Evolutionary conservation across 2,113 vertebrate genomes (phyloP).

Genomic region (Proteles cristata): DNA sequence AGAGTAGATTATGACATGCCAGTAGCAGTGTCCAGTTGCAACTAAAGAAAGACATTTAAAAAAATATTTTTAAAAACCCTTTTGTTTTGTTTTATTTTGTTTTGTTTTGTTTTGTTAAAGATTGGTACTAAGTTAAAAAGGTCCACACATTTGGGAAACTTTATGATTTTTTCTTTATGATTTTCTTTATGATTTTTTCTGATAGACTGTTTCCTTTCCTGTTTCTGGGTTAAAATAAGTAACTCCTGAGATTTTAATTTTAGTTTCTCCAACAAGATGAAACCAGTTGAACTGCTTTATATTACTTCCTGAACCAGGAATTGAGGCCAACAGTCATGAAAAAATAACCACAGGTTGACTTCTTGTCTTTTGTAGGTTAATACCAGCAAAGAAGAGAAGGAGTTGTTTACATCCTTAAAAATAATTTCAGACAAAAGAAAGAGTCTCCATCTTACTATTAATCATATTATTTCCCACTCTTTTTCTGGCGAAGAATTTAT

Average conservation of each 20-base stretch:
- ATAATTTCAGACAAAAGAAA: slow-evolving; percentile 52
- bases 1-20: slow-evolving; percentile 44
- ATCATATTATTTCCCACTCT: background rate
- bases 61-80: background rate
- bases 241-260: slow-evolving; percentile 66
- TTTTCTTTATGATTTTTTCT: slow-evolving; percentile 26
- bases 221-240: slow-evolving; percentile 61
- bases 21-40: slow-evolving; percentile 45
- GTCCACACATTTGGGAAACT: slow-evolving; percentile 7
- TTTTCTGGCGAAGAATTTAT: slow-evolving; percentile 33
- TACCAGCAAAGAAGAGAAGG: background rate
- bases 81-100: background rate
- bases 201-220: slow-evolving; percentile 23
- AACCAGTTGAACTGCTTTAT: slow-evolving; percentile 71
- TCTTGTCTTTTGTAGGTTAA: slow-evolving; percentile 57
- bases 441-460: slow-evolving; percentile 20
- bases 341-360: slow-evolving; percentile 32
- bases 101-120: background rate
- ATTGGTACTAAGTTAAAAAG: slow-evolving; percentile 20
- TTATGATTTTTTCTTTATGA: slow-evolving; percentile 31
- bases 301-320: slow-evolving; percentile 59
- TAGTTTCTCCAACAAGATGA: slow-evolving; percentile 59
- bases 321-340: slow-evolving; percentile 49
- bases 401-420: slow-evolving; percentile 36
- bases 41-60: slow-evolving; percentile 18